phyloP scores from a whole-genome alignment of 2,888 invertebrate genomes.

The Leucania comma region DNA sequence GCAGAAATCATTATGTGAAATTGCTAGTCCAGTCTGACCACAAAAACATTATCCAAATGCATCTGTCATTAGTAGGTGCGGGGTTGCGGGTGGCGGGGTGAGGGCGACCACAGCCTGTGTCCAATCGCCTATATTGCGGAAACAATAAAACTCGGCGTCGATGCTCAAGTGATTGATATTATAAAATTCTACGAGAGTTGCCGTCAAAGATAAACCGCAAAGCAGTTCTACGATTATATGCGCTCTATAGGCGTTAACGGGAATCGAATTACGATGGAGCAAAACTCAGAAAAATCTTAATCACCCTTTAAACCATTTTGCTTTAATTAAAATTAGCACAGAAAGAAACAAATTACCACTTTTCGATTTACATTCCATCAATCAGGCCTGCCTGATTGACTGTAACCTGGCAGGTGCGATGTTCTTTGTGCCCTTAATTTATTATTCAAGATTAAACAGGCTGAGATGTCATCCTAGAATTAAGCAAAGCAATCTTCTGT shows the following conservation, averaged over 20 bases:
- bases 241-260: slow-evolving; percentile 65
- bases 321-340: slow-evolving; percentile 5
- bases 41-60: slow-evolving; percentile 48
- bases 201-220: slow-evolving; percentile 63
- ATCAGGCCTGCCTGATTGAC: too few relatives aligned
- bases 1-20: slow-evolving; percentile 14
- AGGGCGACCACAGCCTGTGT: slow-evolving; percentile 58
- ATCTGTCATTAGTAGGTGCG: slow-evolving; percentile 43
- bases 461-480: slow-evolving; percentile 2
- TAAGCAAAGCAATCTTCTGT: slow-evolving; percentile 5
- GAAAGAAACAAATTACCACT: not conserved
- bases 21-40: slow-evolving; percentile 17
- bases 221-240: slow-evolving; percentile 64
- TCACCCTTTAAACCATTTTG: slow-evolving; percentile 8
- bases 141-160: slow-evolving; percentile 73
- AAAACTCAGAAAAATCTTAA: slow-evolving; percentile 41
- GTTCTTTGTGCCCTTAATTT: not conserved
- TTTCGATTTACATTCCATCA: not conserved
- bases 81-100: slow-evolving; percentile 38
- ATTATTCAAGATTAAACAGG: slow-evolving; percentile 3
- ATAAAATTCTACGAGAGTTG: slow-evolving; percentile 68
- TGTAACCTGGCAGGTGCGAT: too few relatives aligned
- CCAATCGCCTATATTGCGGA: slow-evolving; percentile 78
- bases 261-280: slow-evolving; percentile 56
- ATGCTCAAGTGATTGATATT: slow-evolving; percentile 74